Evolutionary conservation across 1,140 invertebrate species (phyloP), one percentile per base, ranked within the genome.

Genomic region (Vanessa tameamea): DNA sequence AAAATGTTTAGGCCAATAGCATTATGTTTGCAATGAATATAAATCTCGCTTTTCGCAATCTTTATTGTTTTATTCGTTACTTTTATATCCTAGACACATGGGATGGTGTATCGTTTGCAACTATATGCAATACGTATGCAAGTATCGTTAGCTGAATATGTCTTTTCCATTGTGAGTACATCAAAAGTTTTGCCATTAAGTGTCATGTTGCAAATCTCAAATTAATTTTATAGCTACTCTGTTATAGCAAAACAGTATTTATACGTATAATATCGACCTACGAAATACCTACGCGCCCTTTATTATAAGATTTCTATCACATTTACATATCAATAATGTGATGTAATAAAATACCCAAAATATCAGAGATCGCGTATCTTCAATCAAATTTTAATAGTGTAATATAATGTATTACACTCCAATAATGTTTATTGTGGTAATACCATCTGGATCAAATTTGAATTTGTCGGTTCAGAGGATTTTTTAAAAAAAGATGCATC

Each of bases 61-160:
- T 53, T n/a, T n/a, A n/a, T 53, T n/a, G 50, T 53, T 53, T 53
- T 53, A n/a, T 53, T 16, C 20, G 50, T 16, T 8, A 53, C 50
- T 53, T n/a, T n/a, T 53, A 53, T 53, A 20, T 53, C 50, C n/a
- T 15, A 51, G 50, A 15, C 14, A 51, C 50, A 51, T 51, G 50
- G 50, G 15, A n/a, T 53, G 50, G 50, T n/a, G 16, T 9, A 53
- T 53, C 50, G 20, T n/a, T n/a, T 53, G 15, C n/a, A 53, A 53
- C 16, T 53, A 53, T 53, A 20, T 53, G n/a, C 6, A 53, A 53
- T 53, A n/a, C 50, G 50, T 53, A 53, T 53, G 50, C 50, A n/a
- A n/a, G n/a, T 16, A 53, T 53, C 50, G 50, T 53, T 53, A 16
- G 50, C 5, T 53, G 3, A 7, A 7, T n/a, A 7, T 53, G 50